Base-by-base conservation (phyloP, 2,797 vertebrate species). In the Loriculus beryllinus region DNA sequence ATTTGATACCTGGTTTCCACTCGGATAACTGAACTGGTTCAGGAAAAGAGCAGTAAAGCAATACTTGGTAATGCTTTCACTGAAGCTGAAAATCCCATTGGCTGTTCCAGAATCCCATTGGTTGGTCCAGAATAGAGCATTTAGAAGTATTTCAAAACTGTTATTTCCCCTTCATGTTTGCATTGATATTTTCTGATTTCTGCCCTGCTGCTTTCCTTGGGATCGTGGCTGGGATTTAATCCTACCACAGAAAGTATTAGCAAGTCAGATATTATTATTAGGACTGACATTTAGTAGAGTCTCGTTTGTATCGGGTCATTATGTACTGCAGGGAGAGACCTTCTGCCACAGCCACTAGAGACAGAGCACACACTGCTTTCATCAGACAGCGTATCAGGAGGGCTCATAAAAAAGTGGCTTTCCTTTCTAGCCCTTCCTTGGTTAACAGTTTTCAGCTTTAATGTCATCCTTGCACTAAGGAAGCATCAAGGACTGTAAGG, bases 81-180 rank as follows among this genome's bases (percentile, higher is more conserved):
- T 71, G 72, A 89, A 91, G 65, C 62, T 0, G 5, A 81, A 93
- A 90, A 91, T 87, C n/a, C 52, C 31, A 40, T 14, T 77, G 60
- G 10, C 47, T 91, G 86, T 92, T 95, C 71, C n/a, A n/a, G n/a
- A 90, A 91, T 87, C n/a, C 52, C 31, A 40, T 14, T 77, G 60
- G 10, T 87, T 70, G 59, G 47, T 85, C 68, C 70, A 51, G 82
- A 96, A 67, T 37, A 94, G 78, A 95, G 8, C 28, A 62, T 59
- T 78, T 78, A 75, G 76, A 78, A 92, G 57, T 49, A 48, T 69
- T 91, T 80, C 89, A 92, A 85, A 96, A 86, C 62, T 85, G 81
- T 2, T 71, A 59, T 60, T 96, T 95, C 82, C 57, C 64, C 92
- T 94, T 95, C 72, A 69, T 77, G 74, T 95, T 95, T 97, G 75